Percentiles rank a stretch among this genome's conserved stretches.
Evolutionary conservation across 64 coral and sea anemone species (phyloP).

Genomic region (Porites australiensis): DNA sequence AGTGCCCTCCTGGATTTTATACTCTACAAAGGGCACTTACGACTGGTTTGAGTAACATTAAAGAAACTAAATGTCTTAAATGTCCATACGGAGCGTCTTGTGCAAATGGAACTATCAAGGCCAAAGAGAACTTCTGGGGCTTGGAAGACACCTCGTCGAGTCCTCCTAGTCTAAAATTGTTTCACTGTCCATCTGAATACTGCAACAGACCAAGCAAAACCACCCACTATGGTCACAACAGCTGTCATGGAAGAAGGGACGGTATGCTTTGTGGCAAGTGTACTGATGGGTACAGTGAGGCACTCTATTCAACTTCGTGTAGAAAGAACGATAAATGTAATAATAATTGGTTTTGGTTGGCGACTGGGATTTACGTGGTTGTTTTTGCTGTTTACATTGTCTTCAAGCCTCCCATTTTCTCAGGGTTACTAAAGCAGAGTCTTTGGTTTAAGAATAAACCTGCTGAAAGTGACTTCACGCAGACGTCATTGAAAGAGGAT

Average conservation of each 20-base stretch:
- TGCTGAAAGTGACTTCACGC: neutral
- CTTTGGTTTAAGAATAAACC: slow-evolving; percentile 55
- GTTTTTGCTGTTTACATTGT: slow-evolving; percentile 64
- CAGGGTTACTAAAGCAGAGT: slow-evolving; percentile 19
- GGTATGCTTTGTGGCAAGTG: slow-evolving; percentile 76
- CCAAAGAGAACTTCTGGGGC: slow-evolving; percentile 72
- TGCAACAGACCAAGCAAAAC: neutral
- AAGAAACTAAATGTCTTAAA: slow-evolving; percentile 18
- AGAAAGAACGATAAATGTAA: slow-evolving; percentile 53
- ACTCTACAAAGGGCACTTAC: slow-evolving; percentile 44
- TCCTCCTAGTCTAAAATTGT: slow-evolving; percentile 45
- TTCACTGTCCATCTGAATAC: slow-evolving; percentile 69
- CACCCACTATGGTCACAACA: slow-evolving; percentile 4
- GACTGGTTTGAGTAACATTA: slow-evolving; percentile 7
- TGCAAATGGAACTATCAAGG: slow-evolving; percentile 2
- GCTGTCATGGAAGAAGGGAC: slow-evolving; percentile 54
- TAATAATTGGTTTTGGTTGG: slow-evolving; percentile 81
- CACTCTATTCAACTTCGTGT: slow-evolving; percentile 75
- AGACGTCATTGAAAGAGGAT: neutral
- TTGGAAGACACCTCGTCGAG: neutral
- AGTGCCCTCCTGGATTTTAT: slow-evolving; percentile 47
- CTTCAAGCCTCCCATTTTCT: slow-evolving; percentile 56
- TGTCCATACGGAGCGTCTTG: slow-evolving; percentile 76
- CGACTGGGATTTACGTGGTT: slow-evolving; percentile 11
- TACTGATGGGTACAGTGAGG: slow-evolving; percentile 61